Conservation (phyloP, 2,888 invertebrate species). For the Palloptera scutellata region DNA sequence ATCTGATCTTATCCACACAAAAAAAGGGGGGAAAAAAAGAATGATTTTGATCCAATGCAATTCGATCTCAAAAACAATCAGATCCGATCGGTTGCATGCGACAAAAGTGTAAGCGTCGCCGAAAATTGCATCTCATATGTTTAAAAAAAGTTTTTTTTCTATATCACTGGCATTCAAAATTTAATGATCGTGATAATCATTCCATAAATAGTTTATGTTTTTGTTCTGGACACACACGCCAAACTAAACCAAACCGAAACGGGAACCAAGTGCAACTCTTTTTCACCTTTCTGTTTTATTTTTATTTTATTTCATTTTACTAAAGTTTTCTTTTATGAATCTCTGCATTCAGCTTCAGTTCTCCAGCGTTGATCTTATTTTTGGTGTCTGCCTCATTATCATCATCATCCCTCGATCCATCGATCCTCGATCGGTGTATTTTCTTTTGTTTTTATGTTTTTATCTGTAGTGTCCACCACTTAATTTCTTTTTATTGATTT, state of each 20-base stretch:
- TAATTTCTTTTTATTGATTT: slow-evolving; percentile 31
- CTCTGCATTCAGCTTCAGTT: neutral
- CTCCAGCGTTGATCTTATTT: slow-evolving; percentile 10
- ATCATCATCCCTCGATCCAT: slow-evolving; percentile 25
- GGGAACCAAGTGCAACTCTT: too few species aligned
- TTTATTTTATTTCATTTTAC: too few species aligned
- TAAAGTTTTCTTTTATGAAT: too few species aligned
- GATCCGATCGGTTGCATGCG: slow-evolving; percentile 25
- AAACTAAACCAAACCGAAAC: too few species aligned
- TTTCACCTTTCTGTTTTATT: too few species aligned
- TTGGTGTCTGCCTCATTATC: slow-evolving; percentile 27
- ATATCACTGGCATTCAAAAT: too few species aligned
- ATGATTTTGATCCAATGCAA: slow-evolving; percentile 11
- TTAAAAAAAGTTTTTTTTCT: neutral
- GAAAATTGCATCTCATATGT: slow-evolving; percentile 43
- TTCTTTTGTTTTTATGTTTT: slow-evolving; percentile 32
- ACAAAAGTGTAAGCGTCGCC: slow-evolving; percentile 48
- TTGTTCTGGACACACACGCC: too few species aligned
- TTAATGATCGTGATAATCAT: neutral
- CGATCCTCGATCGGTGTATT: slow-evolving; percentile 36
- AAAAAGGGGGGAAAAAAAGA: too few species aligned
- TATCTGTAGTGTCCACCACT: slow-evolving; percentile 29
- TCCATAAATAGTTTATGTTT: too few species aligned
- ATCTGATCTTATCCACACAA: slow-evolving; percentile 20
- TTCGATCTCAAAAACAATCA: slow-evolving; percentile 19